Conservation (phyloP, 2,797 vertebrate genomes). For the Esox lucius region DNA sequence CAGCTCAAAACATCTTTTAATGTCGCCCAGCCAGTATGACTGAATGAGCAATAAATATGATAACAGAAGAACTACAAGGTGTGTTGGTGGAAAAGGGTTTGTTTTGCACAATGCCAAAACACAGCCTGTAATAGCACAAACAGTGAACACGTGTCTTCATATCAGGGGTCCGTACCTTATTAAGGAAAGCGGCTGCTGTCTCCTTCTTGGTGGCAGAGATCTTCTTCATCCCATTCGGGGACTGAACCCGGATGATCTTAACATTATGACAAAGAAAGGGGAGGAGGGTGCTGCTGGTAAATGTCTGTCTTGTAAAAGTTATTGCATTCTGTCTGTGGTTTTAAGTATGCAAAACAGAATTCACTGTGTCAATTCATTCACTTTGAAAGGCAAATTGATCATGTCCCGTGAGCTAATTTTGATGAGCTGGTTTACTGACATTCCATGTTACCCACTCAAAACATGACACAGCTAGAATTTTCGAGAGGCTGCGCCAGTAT, state of each 20-base stretch:
- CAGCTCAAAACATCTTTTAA: too few relatives aligned
- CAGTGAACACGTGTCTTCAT: background rate
- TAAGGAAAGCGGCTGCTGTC: slow-evolving; percentile 87
- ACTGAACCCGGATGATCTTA: slow-evolving; percentile 93
- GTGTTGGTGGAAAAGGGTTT: background rate
- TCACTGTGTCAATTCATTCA: too few relatives aligned
- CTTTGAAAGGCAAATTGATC: background rate
- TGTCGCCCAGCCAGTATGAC: background rate
- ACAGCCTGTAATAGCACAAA: background rate
- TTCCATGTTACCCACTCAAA: slow-evolving; percentile 14
- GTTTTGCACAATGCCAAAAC: background rate
- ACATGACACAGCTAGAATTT: background rate
- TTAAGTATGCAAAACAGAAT: too few relatives aligned
- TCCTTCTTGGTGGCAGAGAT: slow-evolving; percentile 90
- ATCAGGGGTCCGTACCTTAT: slow-evolving; percentile 80
- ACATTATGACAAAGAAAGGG: background rate
- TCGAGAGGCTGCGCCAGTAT: slow-evolving; percentile 23
- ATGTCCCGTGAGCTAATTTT: background rate
- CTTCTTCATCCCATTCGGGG: slow-evolving; percentile 93
- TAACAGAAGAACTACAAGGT: background rate
- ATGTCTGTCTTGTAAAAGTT: too few relatives aligned
- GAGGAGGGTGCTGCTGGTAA: too few relatives aligned
- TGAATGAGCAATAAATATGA: background rate
- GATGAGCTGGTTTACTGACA: background rate
- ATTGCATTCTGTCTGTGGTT: too few relatives aligned